Evolutionary conservation across 2,888 invertebrate species (phyloP).

Genomic region (Saturnia pavonia): DNA sequence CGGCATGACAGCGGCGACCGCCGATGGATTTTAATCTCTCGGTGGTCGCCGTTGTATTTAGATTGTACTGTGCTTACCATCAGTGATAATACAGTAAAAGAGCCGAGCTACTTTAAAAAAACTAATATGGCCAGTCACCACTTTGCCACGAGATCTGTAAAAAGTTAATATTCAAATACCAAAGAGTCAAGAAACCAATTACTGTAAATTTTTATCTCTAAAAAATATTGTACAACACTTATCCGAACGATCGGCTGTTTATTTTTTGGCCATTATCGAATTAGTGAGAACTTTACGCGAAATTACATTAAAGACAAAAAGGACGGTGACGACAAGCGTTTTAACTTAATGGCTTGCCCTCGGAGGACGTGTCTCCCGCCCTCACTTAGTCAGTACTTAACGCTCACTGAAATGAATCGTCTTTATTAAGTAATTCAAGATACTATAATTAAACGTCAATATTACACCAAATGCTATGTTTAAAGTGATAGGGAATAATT

Average conservation of each 20-base stretch:
- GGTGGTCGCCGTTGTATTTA: no score
- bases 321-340: constrained; percentile 51
- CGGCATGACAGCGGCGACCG: no score
- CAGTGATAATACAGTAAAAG: no score
- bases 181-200: not conserved
- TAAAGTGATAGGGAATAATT: not conserved
- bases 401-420: constrained; percentile 45
- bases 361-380: constrained; percentile 46
- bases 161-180: not conserved
- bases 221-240: constrained; percentile 10
- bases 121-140: no score
- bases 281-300: constrained; percentile 57
- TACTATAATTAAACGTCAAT: not conserved
- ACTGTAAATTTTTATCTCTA: not conserved
- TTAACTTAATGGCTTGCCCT: constrained; percentile 56
- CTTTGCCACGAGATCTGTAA: not conserved
- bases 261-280: constrained; percentile 55
- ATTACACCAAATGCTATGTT: not conserved
- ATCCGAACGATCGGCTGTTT: constrained; percentile 44
- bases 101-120: no score
- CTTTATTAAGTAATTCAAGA: constrained; percentile 16
- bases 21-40: no score
- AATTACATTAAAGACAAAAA: constrained; percentile 62
- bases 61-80: no score
- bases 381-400: constrained; percentile 49